Evolutionary conservation across 2,797 vertebrate genomes (phyloP).

Genomic region (Brotogeris chrysoptera): DNA sequence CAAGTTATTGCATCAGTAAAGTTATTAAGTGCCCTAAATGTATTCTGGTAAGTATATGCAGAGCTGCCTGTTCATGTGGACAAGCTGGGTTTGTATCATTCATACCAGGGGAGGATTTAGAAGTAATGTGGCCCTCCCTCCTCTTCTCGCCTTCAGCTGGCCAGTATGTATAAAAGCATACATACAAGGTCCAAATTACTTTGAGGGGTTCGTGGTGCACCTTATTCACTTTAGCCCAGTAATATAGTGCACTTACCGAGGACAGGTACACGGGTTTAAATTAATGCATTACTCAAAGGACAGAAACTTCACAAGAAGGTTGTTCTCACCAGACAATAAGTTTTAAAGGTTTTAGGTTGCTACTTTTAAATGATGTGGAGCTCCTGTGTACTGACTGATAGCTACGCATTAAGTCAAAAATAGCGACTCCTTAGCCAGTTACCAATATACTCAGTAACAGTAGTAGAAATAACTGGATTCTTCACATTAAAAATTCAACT

Average conservation of each 20-base stretch:
- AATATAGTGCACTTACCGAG: neutral
- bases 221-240: neutral
- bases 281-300: neutral
- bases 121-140: neutral
- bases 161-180: neutral
- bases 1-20: neutral
- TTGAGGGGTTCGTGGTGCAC: neutral
- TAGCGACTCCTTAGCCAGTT: neutral
- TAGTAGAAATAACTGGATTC: neutral
- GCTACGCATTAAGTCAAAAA: neutral
- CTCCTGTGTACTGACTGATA: neutral
- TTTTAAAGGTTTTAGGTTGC: neutral
- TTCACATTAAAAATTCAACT: neutral
- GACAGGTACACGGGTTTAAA: neutral
- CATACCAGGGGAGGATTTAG: neutral
- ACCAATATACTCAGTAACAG: neutral
- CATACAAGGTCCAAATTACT: neutral
- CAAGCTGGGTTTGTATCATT: neutral
- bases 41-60: neutral
- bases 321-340: neutral
- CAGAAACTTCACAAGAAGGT: neutral
- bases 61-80: neutral
- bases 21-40: neutral
- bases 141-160: neutral
- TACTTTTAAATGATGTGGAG: neutral